Evolutionary conservation across 1,140 invertebrate species (phyloP), one percentile per base, ranked within the genome.

Genomic region (Eciton burchellii): DNA sequence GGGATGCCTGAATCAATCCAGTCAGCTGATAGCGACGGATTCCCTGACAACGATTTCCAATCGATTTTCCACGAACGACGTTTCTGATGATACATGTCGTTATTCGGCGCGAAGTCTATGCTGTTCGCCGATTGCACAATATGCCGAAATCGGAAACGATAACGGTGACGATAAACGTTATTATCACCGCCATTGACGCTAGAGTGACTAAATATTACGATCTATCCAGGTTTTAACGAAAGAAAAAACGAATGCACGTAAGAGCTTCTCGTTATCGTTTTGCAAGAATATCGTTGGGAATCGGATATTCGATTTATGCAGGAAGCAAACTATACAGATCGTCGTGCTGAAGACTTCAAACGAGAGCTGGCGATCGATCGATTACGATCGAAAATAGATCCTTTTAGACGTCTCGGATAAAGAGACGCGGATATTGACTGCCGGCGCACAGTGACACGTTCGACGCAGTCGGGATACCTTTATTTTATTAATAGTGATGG

Each of bases 401-500:
- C 74, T 47, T 79, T 79, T 49, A 49, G 52, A 68, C 63, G 24
- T 79, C 49, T 77, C 49, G 43, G 35, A 2, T 29, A 49, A n/a
- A n/a, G n/a, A n/a, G 68, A 63, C 79, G 49, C 41, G 57, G 14
- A 77, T 60, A 62, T 68, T 59, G 66, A 85, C 43, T 84, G 60
- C 59, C 66, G 62, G 35, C 60, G 41, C 52, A n/a, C n/a, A 74
- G 24, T 70, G 74, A 82, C 77, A 76, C 29, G 49, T 79, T 52
- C 41, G 11, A 66, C 52, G 26, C 47, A 63, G 68, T 63, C 49
- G 66, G 77, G 70, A 88, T 89, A 86, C 86, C 89, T 91, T 91
- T 91, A 91, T 92, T 91, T 91, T 92, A 92, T 92, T 92, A 92
- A 92, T 91, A 92, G 91, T 90, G 89, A 91, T 91, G 90, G 86